Base-by-base conservation (phyloP, 2,888 invertebrate species). In the Drosophila sordidula region DNA sequence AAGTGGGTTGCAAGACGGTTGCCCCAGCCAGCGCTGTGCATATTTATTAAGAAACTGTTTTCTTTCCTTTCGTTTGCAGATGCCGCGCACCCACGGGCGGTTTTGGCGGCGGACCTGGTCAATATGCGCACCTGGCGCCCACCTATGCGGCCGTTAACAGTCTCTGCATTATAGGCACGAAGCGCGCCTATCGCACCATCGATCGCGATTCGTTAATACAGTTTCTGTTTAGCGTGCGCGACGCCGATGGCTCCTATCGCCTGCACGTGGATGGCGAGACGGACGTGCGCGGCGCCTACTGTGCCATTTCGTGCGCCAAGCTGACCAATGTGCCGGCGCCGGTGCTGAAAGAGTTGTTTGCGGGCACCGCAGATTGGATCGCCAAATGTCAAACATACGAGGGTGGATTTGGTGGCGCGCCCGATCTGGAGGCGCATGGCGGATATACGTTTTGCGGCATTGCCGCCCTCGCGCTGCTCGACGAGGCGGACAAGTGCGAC, bases 361-460 rank as follows among this genome's bases (percentile, higher is more conserved):
- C 96, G 72, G 95, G 95, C 55, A 97, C 98, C 11, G 96, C 97
- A 0, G 96, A 98, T 89, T 99, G 99, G 99, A 95, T 99, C 84
- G 94, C 96, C 0, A 95, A 96, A 77, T 99, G 99, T 93, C 99
- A 99, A 93, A 98, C 98, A 0, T 99, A 99, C 93, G 99, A 99
- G 93, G 99, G 99, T 44, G 99, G 99, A 0, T 99, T 99, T 93
- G 97, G 96, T 39, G 99, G 98, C 0, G 96, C 94, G 77, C 98
- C 98, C 0, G 98, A 97, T 8, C 95, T 98, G 94, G 99, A 99
- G 93, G 99, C 99, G 6, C 99, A 99, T 93, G 99, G 99, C 2
- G 99, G 99, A n/a, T 99, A 99, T 92, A 96, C 99, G 1, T 99
- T 98, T 93, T 99, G 99, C 94, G 99, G 97, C 0, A 94, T 99